Base-by-base conservation (phyloP, 92 coral and sea anemone genomes). In the Heliopora coerulea region DNA sequence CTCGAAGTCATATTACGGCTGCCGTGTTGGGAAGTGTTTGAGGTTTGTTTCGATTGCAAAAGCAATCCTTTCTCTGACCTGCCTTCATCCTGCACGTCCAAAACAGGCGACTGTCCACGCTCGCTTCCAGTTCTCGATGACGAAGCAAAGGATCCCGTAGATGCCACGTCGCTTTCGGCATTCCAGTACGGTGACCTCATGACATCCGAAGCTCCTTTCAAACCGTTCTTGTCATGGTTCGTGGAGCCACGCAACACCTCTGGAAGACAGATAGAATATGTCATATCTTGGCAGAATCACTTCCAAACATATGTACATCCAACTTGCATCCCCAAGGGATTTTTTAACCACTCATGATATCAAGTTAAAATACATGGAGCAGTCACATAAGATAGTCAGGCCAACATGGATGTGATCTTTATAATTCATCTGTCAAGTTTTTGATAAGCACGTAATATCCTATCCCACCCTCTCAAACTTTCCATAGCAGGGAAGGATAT, bases 21-120 rank as follows among this genome's bases (percentile, higher is more conserved):
- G 82, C 77, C 64, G 81, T 80, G 65, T 80, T 76, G 89, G 83
- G 82, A 26, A 32, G 80, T 66, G 46, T 68, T 40, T 57, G 59
- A 52, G 19, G 34, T 39, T 24, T 24, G 61, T 44, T 56, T 50
- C 18, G 60, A 48, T 29, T 30, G n/a, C n/a, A 59, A 29, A 68
- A 41, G 14, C n/a, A n/a, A n/a, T 13, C 29, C 40, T 65, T 65
- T 42, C 15, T 20, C 29, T 49, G 19, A 46, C 48, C 24, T 26
- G 32, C 4, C 35, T 27, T 11, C 42, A 18, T 52, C 61, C 0
- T 54, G 31, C 11, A 29, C 23, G 30, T 70, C 77, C 12, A 15
- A 33, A 10, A 49, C 30, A 11, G 77, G 63, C 18, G 63, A 13
- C 11, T 56, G 63, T 3, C 32, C 63, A 70, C 9, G 29, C 14